A percentile compares a stretch with the other conserved stretches of the same genome.
Evolutionary conservation across 2,113 vertebrate genomes (phyloP).

Genomic region (Indri indri): DNA sequence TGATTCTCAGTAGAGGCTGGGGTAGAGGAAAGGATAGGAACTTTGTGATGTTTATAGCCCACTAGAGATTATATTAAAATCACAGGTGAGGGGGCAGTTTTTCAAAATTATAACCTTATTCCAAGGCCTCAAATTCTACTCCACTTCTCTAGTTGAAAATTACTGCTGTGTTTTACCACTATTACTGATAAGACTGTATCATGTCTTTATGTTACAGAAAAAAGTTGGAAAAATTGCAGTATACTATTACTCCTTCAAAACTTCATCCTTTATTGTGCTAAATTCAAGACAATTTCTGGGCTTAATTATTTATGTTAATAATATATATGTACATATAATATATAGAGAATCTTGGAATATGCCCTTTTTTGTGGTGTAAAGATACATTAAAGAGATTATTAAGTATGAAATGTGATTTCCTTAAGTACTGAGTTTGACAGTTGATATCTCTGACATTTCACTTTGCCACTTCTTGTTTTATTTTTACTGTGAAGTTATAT

Average conservation of each 20-base stretch:
- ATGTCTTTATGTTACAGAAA: neutral
- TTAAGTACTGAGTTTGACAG: too few relatives aligned
- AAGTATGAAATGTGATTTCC: too few relatives aligned
- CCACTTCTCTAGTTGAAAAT: neutral
- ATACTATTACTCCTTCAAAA: neutral
- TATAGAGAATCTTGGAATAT: neutral
- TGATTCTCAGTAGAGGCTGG: neutral
- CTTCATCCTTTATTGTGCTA: conserved; percentile 7
- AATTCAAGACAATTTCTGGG: conserved; percentile 6
- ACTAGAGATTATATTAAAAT: neutral
- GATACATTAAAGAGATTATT: too few relatives aligned
- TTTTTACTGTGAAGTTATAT: too few relatives aligned
- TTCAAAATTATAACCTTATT: neutral
- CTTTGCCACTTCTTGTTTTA: too few relatives aligned
- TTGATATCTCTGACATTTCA: too few relatives aligned
- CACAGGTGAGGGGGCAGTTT: neutral
- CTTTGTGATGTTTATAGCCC: neutral
- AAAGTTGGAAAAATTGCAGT: neutral
- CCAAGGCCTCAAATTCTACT: neutral
- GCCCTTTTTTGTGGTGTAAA: neutral
- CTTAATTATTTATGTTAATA: neutral
- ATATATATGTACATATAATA: neutral
- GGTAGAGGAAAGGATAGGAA: neutral
- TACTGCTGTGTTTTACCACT: neutral
- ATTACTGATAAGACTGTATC: neutral